These are phyloP conservation scores for Athripsodes cinereus DNA, from an alignment of 2,888 invertebrate genomes.

Conservation along the genomic window DNA sequence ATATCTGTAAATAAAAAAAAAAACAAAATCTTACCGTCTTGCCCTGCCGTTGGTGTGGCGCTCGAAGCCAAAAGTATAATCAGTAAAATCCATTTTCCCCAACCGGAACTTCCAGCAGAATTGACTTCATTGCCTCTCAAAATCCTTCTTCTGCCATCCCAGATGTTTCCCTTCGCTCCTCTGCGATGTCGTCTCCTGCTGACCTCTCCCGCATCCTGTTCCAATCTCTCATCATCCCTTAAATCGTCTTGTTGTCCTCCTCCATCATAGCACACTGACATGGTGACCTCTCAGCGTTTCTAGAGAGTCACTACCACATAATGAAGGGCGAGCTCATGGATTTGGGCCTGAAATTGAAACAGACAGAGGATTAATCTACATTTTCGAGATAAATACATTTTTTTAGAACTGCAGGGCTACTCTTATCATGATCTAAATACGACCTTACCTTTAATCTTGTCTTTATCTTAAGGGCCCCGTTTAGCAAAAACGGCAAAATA, in stretches of 20 bases:
- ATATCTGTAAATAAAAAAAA: too few species aligned
- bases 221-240: not conserved
- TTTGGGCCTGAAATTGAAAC: not conserved
- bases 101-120: not conserved
- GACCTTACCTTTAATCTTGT: too few species aligned
- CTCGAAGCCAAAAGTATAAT: not conserved
- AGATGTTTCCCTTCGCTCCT: too few species aligned
- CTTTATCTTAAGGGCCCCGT: too few species aligned
- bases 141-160: too few species aligned
- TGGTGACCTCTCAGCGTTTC: conserved; percentile 1
- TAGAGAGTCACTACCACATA: not conserved
- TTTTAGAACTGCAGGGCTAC: too few species aligned
- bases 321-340: not conserved
- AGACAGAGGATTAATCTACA: not conserved
- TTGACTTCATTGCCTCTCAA: not conserved
- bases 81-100: not conserved
- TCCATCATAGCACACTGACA: conserved; percentile 14
- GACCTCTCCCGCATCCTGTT: not conserved
- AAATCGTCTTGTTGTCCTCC: conserved; percentile 1
- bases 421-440: too few species aligned
- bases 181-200: not conserved
- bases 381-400: not conserved
- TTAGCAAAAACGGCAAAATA: too few species aligned
- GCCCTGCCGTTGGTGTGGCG: not conserved
- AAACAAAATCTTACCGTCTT: too few species aligned